phyloP scores from a whole-genome alignment of 1,140 invertebrate genomes.

The Drosophila ironensis region DNA sequence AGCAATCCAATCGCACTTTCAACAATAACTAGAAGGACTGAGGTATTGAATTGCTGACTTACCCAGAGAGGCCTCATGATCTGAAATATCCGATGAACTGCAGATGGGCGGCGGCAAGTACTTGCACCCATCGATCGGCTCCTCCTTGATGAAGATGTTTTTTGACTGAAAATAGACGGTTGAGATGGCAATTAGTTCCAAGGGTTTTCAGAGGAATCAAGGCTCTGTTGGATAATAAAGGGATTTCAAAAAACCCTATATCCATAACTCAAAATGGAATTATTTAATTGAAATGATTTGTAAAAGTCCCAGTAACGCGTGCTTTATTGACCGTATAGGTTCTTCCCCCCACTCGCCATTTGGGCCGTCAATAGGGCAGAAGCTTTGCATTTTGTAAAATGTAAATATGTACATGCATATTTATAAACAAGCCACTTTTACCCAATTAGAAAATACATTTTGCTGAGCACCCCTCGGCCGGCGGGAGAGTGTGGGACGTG shows the following conservation, averaged over 20 bases:
- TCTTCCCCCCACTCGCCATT: no score
- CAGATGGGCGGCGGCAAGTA: constrained; percentile 55
- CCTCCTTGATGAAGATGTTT: constrained; percentile 76
- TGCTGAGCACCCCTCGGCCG: neutral
- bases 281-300: no score
- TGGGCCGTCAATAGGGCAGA: no score
- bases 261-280: no score
- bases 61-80: constrained; percentile 79
- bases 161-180: constrained; percentile 43
- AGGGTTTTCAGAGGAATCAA: neutral
- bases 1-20: neutral
- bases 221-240: no score
- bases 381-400: no score
- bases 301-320: no score
- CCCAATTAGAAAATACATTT: constrained; percentile 52
- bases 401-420: no score
- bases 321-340: no score
- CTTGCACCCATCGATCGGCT: constrained; percentile 70
- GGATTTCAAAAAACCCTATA: neutral
- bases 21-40: no score
- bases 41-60: constrained; percentile 26
- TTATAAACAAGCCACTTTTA: constrained; percentile 63
- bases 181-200: neutral
- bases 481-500: constrained; percentile 16
- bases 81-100: constrained; percentile 80